Base-by-base conservation (phyloP, 2,888 invertebrate species). In the Tenthredo amoena region DNA sequence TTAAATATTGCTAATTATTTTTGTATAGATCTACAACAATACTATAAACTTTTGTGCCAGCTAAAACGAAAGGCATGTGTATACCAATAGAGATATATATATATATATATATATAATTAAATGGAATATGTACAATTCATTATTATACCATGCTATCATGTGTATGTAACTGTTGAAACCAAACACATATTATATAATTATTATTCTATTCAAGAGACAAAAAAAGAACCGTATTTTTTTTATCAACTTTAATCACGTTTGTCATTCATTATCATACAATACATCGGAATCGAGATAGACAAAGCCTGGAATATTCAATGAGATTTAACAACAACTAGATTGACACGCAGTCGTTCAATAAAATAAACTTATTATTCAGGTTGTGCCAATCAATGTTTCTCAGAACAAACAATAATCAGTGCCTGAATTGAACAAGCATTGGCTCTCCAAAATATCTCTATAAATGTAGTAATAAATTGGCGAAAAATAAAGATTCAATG, bases 1-100 rank as follows among this genome's bases (percentile, higher is more conserved):
- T 85, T 85, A 90, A 89, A 90, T 91, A 89, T 89, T 90, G 90
- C 90, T 89, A 91, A 91, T 93, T 93, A 93, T 93, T 93, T 93
- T 93, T 93, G 90, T 93, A 93, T 91, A 93, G 91, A 92, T 91
- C 91, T 92, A 91, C 89, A 90, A 87, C 88, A 91, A 91, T 88
- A 89, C 89, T 90, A 89, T 74, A 21, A 81, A 81, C 90, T 91
- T 89, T 91, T 81, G 92, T 92, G 93, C 92, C 91, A 93, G 47
- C 18, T 65, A 18, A 76, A 77, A 85, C 34, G 15, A 65, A 12
- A 89, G 85, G 87, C 88, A 87, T 83, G 85, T 85, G 86, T 89
- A 86, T 88, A 86, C 86, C 87, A 87, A 85, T 87, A 87, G 87
- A 87, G 85, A 87, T 85, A 90, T 87, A 87, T 87, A 87, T 88